Conservation (phyloP, 2,888 invertebrate species). For the Steinernema scapterisci region DNA sequence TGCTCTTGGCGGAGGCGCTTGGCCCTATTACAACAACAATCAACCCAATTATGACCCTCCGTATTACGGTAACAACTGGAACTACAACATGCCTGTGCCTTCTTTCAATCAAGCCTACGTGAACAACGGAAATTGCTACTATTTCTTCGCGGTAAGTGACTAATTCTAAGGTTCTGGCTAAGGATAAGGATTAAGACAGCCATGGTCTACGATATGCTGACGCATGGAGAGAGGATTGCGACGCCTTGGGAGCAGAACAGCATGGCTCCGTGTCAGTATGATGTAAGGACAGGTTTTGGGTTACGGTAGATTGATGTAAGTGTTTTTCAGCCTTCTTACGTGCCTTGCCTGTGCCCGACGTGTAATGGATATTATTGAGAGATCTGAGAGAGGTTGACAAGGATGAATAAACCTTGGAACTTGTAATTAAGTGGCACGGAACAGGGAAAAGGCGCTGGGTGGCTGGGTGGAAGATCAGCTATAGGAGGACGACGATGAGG, state of each 20-base stretch:
- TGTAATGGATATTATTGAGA: not conserved
- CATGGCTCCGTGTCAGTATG: not conserved
- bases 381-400: too few relatives aligned
- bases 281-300: not conserved
- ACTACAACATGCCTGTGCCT: constrained; percentile 17
- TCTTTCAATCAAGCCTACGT: not conserved
- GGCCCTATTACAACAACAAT: not conserved
- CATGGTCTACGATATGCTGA: constrained; percentile 7
- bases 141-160: not conserved
- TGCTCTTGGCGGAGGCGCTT: not conserved
- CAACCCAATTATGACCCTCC: not conserved
- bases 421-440: too few relatives aligned
- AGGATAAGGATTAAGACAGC: not conserved
- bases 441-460: too few relatives aligned
- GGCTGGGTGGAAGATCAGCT: too few relatives aligned
- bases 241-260: not conserved
- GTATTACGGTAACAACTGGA: constrained; percentile 7
- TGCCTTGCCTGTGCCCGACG: constrained; percentile 5
- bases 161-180: not conserved
- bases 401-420: too few relatives aligned
- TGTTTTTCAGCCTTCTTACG: not conserved
- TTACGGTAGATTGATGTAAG: not conserved
- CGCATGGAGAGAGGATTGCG: not conserved
- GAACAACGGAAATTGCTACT: constrained; percentile 22
- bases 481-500: too few relatives aligned